Base-by-base conservation (phyloP, 2,888 invertebrate genomes). In the Himalopsyche anomala region DNA sequence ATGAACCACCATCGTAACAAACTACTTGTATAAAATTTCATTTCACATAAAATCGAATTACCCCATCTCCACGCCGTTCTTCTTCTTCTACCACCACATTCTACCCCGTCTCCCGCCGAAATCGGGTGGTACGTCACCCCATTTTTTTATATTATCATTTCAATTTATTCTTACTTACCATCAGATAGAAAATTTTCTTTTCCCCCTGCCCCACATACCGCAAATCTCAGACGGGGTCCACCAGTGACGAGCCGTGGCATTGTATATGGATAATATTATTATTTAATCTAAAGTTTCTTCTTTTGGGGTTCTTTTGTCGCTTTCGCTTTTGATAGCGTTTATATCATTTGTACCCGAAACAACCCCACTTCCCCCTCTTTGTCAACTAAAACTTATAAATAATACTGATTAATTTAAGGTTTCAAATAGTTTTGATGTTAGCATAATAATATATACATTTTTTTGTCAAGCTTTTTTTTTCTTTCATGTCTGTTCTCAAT, bases 131-230 rank as follows among this genome's bases (percentile, higher is more conserved):
- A 79, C 74, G 81, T 84, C 84, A 81, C 87, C 87, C 86, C 82
- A 81, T 85, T 87, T 87, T 85, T 87, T 84, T 84, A 87, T 87
- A 87, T 87, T 87, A 87, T 87, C 87, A 87, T 87, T 87, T 87
- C 87, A 87, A 87, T 87, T 87, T 87, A 84, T 87, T 87, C 86
- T 84, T 87, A 87, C 87, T 87, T 87, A 86, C 87, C 87, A 84
- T 83, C 87, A 84, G 87, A 86, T 84, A 84, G 86, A 84, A 86
- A 87, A 87, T 87, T 87, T 87, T 86, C 84, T 82, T 81, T 86
- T 62, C n/a, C 9, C 51, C 36, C 74, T 54, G 19, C 62, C 81
- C 86, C 83, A 36, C 79, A 55, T 19, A 36, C 83, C 74, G 28
- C 84, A 84, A 40, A 84, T 38, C 56, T 84, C 55, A 79, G 38